Conservation (phyloP, 2,113 vertebrate species). For the Orthonyx spaldingii region DNA sequence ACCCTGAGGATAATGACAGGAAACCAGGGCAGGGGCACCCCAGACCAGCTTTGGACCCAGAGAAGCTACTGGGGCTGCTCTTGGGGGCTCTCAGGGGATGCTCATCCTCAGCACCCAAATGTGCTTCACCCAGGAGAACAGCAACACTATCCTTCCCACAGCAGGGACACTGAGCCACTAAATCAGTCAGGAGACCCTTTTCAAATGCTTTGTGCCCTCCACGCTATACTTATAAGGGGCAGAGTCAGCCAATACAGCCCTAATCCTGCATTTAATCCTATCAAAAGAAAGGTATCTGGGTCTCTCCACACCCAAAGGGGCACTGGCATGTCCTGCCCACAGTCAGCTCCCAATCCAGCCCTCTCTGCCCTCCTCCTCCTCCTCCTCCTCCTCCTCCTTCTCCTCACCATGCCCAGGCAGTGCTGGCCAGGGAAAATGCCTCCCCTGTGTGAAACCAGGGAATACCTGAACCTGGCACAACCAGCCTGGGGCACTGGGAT, state of each 20-base stretch:
- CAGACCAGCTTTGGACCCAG: background rate
- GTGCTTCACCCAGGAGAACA: background rate
- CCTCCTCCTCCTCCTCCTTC: no score
- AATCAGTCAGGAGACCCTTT: background rate
- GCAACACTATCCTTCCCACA: background rate
- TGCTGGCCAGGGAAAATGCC: background rate
- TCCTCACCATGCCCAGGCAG: background rate
- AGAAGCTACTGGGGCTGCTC: background rate
- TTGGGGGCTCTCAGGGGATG: background rate
- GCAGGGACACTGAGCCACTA: background rate
- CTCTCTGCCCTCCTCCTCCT: background rate
- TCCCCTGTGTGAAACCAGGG: background rate
- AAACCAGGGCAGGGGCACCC: background rate
- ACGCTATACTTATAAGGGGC: background rate
- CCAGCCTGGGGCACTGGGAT: fast-evolving
- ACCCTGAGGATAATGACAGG: background rate
- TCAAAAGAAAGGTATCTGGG: background rate
- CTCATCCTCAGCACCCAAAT: background rate
- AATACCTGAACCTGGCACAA: background rate
- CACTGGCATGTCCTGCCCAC: background rate
- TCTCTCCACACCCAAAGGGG: background rate
- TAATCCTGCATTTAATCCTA: background rate
- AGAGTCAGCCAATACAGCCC: background rate
- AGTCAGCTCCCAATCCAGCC: background rate
- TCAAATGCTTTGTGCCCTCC: background rate